Evolutionary conservation across 2,113 vertebrate genomes (phyloP).

Genomic region (Apaloderma vittatum): DNA sequence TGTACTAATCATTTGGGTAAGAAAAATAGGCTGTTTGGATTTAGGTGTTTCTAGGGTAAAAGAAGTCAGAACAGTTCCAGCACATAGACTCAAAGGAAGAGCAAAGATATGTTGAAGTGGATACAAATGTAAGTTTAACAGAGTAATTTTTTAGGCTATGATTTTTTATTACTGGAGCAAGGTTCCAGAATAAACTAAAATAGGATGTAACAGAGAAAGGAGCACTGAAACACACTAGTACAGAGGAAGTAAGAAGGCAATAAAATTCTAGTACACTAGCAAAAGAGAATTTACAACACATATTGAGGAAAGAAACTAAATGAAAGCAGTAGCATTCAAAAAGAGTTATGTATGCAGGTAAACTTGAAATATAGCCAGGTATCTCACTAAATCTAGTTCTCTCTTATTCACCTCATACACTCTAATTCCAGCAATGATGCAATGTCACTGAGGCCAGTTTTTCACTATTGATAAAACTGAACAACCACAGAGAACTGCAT

Average conservation of each 20-base stretch:
- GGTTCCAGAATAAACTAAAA: background rate
- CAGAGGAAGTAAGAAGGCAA: background rate
- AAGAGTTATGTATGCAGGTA: background rate
- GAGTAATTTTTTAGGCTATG: background rate
- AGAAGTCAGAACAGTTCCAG: background rate
- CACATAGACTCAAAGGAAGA: background rate
- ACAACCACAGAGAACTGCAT: background rate
- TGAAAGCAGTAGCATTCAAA: background rate
- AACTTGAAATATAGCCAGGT: background rate
- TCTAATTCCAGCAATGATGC: background rate
- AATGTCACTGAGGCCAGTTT: background rate
- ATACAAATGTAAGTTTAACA: background rate
- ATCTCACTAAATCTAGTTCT: background rate
- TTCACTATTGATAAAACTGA: background rate
- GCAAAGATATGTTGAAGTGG: background rate
- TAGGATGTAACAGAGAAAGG: background rate
- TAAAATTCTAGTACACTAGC: background rate
- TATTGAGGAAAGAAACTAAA: background rate
- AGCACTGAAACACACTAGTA: background rate
- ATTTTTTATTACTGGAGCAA: background rate
- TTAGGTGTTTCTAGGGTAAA: background rate
- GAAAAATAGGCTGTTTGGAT: background rate
- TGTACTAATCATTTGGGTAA: background rate
- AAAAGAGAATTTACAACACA: background rate
- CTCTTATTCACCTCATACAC: background rate